Evolutionary conservation across 2,888 invertebrate species (phyloP).

Genomic region (Malacosoma neustria): DNA sequence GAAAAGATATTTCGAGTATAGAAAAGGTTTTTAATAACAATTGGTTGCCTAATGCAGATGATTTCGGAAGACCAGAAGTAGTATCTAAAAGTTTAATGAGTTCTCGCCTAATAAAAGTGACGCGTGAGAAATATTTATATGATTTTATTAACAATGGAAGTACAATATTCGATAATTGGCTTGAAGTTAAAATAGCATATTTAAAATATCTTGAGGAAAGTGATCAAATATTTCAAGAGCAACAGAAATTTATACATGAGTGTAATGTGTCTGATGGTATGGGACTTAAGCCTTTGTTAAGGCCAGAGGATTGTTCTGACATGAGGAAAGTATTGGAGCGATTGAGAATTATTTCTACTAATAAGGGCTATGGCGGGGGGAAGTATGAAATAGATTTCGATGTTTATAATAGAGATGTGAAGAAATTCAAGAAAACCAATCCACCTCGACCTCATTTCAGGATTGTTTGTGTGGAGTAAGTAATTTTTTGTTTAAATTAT

Average conservation of each 20-base stretch:
- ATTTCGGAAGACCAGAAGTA: conserved; percentile 50
- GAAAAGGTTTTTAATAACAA: conserved; percentile 24
- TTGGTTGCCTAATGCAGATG: conserved; percentile 43
- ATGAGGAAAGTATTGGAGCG: conserved; percentile 37
- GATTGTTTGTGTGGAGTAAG: conserved; percentile 56
- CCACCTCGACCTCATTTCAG: conserved; percentile 56
- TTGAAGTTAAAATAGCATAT: conserved; percentile 45
- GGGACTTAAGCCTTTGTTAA: conserved; percentile 31
- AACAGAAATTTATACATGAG: conserved; percentile 10
- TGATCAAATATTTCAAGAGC: conserved; percentile 24
- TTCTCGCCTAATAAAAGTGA: conserved; percentile 21
- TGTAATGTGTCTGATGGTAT: conserved; percentile 13
- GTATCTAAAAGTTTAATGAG: conserved; percentile 19
- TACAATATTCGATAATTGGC: conserved; percentile 37
- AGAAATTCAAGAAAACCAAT: conserved; percentile 49
- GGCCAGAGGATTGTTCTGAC: conserved; percentile 39
- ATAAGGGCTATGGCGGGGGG: conserved; percentile 22
- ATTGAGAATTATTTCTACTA: conserved; percentile 41
- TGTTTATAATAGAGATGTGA: conserved; percentile 57
- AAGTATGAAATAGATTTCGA: conserved; percentile 47
- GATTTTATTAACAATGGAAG: conserved; percentile 36
- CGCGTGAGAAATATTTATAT: conserved; percentile 35
- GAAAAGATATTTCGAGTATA: conserved; percentile 13
- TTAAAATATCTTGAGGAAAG: conserved; percentile 35
- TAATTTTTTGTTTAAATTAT: conserved; percentile 12